Percentiles rank a stretch among this genome's conserved stretches.
Evolutionary conservation across 2,888 invertebrate species (phyloP).

Genomic region (Apamea anceps): DNA sequence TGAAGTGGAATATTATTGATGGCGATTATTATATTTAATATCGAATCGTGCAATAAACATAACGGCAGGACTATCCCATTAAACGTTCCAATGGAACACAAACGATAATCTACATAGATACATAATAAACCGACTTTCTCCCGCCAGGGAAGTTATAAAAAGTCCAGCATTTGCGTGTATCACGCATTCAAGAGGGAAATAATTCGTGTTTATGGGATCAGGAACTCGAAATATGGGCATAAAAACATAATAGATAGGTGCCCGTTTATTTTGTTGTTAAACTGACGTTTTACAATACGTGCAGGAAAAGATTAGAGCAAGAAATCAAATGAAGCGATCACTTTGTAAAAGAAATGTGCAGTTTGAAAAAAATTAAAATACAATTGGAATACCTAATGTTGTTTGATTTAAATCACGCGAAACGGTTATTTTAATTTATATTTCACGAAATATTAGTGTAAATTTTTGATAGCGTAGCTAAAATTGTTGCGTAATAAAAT

Average conservation of each 20-base stretch:
- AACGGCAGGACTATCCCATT: slow-evolving; percentile 21
- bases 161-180: slow-evolving; percentile 61
- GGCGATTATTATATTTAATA: slow-evolving; percentile 28
- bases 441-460: neutral
- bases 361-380: neutral
- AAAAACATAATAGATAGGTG: slow-evolving; percentile 45
- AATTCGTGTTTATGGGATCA: slow-evolving; percentile 50
- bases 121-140: slow-evolving; percentile 55
- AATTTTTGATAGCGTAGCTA: neutral
- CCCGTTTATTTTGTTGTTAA: slow-evolving; percentile 11
- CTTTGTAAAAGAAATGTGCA: neutral
- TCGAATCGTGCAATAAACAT: slow-evolving; percentile 24
- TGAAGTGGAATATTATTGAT: slow-evolving; percentile 13
- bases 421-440: neutral
- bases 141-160: slow-evolving; percentile 57
- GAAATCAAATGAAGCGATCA: neutral
- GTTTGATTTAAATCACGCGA: neutral
- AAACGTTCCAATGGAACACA: slow-evolving; percentile 29
- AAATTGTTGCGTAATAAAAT: slow-evolving; percentile 1
- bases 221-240: slow-evolving; percentile 47
- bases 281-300: slow-evolving; percentile 7
- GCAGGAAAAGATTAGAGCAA: slow-evolving; percentile 19
- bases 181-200: slow-evolving; percentile 65
- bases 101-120: slow-evolving; percentile 39
- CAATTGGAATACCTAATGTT: neutral